Conservation (phyloP, 2,797 vertebrate genomes). For the Amblyopsis hoosieri region DNA sequence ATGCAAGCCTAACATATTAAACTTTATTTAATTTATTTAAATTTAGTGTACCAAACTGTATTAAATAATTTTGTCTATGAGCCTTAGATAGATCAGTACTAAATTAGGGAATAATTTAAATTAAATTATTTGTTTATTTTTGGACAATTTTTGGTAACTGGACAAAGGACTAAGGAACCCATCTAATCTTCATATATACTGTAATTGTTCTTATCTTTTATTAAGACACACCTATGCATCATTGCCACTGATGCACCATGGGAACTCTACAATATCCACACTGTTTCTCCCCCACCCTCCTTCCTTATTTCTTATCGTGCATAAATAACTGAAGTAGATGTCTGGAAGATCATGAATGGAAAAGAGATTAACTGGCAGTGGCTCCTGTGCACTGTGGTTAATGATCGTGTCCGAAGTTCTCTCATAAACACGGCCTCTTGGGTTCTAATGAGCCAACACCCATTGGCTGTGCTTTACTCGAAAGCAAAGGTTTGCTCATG, state of each 20-base stretch:
- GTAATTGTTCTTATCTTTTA: too few relatives aligned
- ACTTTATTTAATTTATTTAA: too few relatives aligned
- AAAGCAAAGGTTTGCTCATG: slow-evolving; percentile 59
- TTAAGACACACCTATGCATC: too few relatives aligned
- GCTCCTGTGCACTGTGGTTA: slow-evolving; percentile 27
- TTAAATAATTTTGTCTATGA: too few relatives aligned
- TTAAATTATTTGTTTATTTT: too few relatives aligned
- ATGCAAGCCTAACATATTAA: too few relatives aligned
- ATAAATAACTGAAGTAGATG: slow-evolving; percentile 15
- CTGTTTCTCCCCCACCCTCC: slow-evolving; percentile 31
- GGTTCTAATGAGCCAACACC: slow-evolving; percentile 58
- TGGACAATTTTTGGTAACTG: too few relatives aligned
- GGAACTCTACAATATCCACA: background rate
- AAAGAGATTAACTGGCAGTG: slow-evolving; percentile 18
- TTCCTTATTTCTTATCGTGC: slow-evolving; percentile 3
- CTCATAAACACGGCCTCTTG: slow-evolving; percentile 48
- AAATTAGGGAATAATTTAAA: too few relatives aligned
- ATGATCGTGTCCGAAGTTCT: slow-evolving; percentile 33
- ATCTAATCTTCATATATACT: too few relatives aligned
- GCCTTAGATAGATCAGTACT: too few relatives aligned
- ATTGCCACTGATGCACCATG: background rate
- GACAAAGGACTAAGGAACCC: too few relatives aligned
- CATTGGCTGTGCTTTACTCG: slow-evolving; percentile 46
- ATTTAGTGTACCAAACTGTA: too few relatives aligned
- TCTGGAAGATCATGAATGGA: slow-evolving; percentile 40